phyloP scores from a whole-genome alignment of 2,797 vertebrate genomes.

The Poeciliopsis paucimaculata region DNA sequence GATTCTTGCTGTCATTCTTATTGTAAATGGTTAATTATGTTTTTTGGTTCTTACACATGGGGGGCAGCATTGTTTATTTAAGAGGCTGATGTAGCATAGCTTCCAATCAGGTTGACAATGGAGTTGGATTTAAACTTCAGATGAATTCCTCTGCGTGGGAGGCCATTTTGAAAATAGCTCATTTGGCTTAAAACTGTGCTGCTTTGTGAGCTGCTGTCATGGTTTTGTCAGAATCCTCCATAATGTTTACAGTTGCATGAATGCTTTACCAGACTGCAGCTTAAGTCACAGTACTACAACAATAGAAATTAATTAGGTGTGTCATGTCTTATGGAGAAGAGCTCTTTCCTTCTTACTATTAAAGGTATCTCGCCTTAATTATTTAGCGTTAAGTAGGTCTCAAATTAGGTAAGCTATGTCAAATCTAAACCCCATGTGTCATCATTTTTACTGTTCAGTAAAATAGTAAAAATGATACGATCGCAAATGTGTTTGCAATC shows the following conservation, averaged over 20 bases:
- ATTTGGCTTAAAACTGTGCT: constrained; percentile 35
- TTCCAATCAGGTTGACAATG: constrained; percentile 38
- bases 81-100: constrained; percentile 21
- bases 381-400: constrained; percentile 10
- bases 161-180: constrained; percentile 6
- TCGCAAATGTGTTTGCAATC: background rate
- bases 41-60: constrained; percentile 43
- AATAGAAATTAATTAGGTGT: background rate
- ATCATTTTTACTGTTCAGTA: background rate
- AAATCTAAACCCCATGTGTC: constrained; percentile 45
- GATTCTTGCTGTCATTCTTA: constrained; percentile 46
- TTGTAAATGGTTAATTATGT: constrained; percentile 55
- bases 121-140: constrained; percentile 30
- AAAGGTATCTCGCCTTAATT: constrained; percentile 11
- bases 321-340: background rate
- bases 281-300: constrained; percentile 15
- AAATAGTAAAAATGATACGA: too few relatives aligned
- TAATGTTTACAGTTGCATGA: constrained; percentile 33
- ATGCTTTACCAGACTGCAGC: constrained; percentile 26
- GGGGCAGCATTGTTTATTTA: constrained; percentile 54
- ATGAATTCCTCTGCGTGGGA: background rate
- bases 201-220: constrained; percentile 25
- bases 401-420: constrained; percentile 56
- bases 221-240: constrained; percentile 27
- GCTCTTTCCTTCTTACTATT: background rate